Evolutionary conservation across 2,888 invertebrate genomes (phyloP).

Genomic region (Lasioglossum pauxillum): DNA sequence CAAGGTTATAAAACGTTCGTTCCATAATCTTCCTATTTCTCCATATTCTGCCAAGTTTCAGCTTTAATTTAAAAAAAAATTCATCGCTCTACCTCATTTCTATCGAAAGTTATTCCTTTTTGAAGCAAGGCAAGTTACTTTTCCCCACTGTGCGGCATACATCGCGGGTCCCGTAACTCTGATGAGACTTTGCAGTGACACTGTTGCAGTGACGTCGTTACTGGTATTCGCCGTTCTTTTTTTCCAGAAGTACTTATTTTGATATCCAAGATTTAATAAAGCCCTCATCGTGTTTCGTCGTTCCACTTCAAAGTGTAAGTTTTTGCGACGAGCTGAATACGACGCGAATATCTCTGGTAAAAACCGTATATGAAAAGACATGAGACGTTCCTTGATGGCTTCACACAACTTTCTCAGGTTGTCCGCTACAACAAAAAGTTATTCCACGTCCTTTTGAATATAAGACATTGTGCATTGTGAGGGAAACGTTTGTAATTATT

Average conservation of each 20-base stretch:
- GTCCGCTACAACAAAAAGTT: neutral
- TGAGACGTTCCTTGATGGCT: neutral
- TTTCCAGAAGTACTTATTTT: neutral
- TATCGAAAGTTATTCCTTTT: too few relatives aligned
- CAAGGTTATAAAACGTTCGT: too few relatives aligned
- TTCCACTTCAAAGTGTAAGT: neutral
- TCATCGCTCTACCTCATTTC: too few relatives aligned
- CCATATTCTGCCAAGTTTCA: too few relatives aligned
- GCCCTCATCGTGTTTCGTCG: neutral
- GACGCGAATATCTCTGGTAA: neutral
- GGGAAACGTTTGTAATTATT: neutral
- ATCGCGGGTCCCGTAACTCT: neutral
- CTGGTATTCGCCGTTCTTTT: neutral
- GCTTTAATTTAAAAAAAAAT: too few relatives aligned
- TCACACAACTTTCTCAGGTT: neutral
- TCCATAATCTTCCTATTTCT: too few relatives aligned
- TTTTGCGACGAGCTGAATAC: slow-evolving; percentile 4
- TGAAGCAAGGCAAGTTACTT: too few relatives aligned
- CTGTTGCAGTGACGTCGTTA: neutral
- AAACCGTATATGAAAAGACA: neutral
- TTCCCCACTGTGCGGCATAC: too few relatives aligned
- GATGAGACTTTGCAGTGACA: neutral
- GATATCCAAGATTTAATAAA: slow-evolving; percentile 10
- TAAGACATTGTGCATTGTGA: neutral
- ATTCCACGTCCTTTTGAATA: neutral